These are phyloP conservation scores for Agriopis leucophaearia DNA, from an alignment of 2,888 invertebrate genomes.

Conservation along the genomic window DNA sequence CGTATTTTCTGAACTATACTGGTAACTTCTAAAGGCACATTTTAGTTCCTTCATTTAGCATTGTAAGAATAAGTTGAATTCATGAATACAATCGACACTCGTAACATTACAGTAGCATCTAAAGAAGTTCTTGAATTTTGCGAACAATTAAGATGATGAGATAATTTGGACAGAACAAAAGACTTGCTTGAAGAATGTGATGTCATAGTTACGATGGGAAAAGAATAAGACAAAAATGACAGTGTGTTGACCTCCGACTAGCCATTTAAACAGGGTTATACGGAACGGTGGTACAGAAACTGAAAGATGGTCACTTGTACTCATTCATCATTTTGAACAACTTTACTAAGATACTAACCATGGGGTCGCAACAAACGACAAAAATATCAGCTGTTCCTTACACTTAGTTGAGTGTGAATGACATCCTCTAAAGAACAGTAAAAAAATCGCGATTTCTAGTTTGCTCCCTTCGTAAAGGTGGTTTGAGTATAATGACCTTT, in stretches of 20 bases:
- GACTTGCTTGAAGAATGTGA: conserved; percentile 41
- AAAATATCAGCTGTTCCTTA: no score
- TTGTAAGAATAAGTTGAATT: conserved; percentile 17
- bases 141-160: conserved; percentile 39
- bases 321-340: no score
- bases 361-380: no score
- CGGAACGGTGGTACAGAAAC: no score
- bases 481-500: no score
- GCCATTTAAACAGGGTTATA: conserved; percentile 14
- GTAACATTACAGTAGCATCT: conserved; percentile 15
- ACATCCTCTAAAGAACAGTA: no score
- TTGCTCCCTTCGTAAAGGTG: no score
- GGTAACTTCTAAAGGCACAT: neutral
- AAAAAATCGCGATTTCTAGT: no score
- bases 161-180: conserved; percentile 45
- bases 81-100: conserved; percentile 25
- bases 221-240: conserved; percentile 45
- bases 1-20: neutral
- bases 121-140: conserved; percentile 22
- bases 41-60: neutral
- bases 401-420: no score
- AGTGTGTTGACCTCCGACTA: conserved; percentile 46
- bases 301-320: no score
- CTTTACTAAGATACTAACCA: no score
- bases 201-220: conserved; percentile 48